Evolutionary conservation across 2,888 invertebrate genomes (phyloP), one percentile per base, ranked within the genome.

Genomic region (Isoperla grammatica): DNA sequence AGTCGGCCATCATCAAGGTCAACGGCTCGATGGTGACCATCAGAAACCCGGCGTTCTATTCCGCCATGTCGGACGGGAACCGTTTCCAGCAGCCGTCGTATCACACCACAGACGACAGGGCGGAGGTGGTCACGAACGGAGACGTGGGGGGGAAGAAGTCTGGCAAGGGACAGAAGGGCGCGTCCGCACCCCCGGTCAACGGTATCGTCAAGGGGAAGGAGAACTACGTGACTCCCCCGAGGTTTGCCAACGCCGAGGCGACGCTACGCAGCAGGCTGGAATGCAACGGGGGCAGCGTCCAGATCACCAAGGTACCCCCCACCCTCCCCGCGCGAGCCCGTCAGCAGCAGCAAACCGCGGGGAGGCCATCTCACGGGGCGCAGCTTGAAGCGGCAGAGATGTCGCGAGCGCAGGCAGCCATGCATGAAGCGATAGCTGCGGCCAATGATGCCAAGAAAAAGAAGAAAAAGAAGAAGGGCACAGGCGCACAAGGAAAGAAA

Each of bases 11-110:
- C 63, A 84, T 85, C 67, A 85, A 83, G 67, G 73, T 76, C 8
- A 83, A 83, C 65, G 85, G 84, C 63, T 84, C 85, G 9, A 90
- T 90, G 89, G 90, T 88, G 61, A 90, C 90, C 0, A 91, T 90
- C 54, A 77, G 90, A 11, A 90, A 89, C 73, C 90, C 90, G 0
- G 71, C 84, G 0, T 78, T 86, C 73, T 81, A 76, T 20, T 61
- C 56, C 53, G 60, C 75, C 1, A 74, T 75, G 46, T 73, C 74
- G 43, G 72, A 73, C 0, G 74, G 74, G 2, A 60, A 74, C n/a
- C 71, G 72, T 15, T 71, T 72, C 2, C 71, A 73, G 0, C 23
- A 46, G 19, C 57, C 61, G 9, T 29, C 29, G 5, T 29, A 29
- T 8, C 29, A 29, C 5, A 19, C 39, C 15, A 22, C 17, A 20